Conservation (phyloP, 2,113 vertebrate genomes). For the Myxocyprinus asiaticus region DNA sequence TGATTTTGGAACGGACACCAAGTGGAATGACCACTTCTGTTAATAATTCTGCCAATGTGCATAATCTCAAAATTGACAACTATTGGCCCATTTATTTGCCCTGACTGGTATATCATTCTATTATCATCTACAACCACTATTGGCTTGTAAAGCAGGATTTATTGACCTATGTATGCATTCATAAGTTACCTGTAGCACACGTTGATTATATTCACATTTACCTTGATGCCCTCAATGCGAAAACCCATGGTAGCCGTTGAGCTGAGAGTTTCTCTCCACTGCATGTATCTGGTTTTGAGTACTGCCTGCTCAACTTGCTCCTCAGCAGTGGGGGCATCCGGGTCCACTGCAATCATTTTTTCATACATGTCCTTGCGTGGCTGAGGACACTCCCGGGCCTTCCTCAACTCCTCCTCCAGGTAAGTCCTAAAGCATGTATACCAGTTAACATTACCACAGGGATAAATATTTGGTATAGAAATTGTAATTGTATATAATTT, state of each 20-base stretch:
- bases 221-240: constrained; percentile 85
- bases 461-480: constrained; percentile 1
- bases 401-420: constrained; percentile 80
- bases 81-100: too few relatives aligned
- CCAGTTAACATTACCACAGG: neutral
- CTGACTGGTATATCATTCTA: too few relatives aligned
- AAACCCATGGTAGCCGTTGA: constrained; percentile 84
- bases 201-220: constrained; percentile 44
- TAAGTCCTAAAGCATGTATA: constrained; percentile 73
- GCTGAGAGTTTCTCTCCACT: constrained; percentile 85
- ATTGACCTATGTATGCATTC: neutral
- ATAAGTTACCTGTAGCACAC: neutral
- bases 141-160: too few relatives aligned
- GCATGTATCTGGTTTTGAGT: constrained; percentile 87
- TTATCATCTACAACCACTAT: neutral
- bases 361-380: constrained; percentile 84
- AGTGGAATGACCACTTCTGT: too few relatives aligned
- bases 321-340: constrained; percentile 75
- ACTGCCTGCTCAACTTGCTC: constrained; percentile 76
- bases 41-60: too few relatives aligned
- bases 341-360: constrained; percentile 87
- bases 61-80: too few relatives aligned
- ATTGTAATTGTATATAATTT: too few relatives aligned
- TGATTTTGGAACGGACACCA: too few relatives aligned
- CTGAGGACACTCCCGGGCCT: constrained; percentile 76